Evolutionary conservation across 2,113 vertebrate genomes (phyloP).

Genomic region (Eulemur macaco): DNA sequence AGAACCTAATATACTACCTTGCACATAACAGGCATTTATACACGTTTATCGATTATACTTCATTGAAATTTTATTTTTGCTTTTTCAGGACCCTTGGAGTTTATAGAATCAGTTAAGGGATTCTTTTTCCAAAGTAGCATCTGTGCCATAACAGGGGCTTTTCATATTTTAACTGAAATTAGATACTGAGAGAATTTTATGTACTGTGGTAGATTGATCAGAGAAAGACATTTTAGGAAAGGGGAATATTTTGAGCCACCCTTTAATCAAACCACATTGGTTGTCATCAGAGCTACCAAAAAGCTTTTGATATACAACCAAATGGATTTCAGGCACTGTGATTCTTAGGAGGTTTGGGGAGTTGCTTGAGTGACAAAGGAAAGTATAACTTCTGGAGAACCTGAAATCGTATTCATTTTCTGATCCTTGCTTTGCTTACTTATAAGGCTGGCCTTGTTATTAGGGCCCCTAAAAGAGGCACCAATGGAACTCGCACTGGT

Average conservation of each 20-base stretch:
- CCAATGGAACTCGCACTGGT: not conserved
- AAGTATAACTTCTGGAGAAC: not conserved
- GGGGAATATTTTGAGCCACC: not conserved
- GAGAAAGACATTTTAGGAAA: not conserved
- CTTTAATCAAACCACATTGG: not conserved
- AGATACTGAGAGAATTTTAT: not conserved
- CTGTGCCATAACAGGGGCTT: not conserved
- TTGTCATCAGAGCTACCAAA: not conserved
- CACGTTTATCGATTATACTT: not conserved
- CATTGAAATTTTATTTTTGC: not conserved
- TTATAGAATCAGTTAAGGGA: not conserved
- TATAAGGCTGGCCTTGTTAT: not conserved
- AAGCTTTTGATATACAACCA: not conserved
- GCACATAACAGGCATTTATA: not conserved
- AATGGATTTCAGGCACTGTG: not conserved
- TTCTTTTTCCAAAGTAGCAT: not conserved
- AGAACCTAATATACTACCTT: not conserved
- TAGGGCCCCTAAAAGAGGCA: not conserved
- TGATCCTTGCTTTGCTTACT: not conserved
- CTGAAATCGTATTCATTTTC: not conserved
- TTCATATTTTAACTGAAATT: not conserved
- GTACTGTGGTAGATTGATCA: not conserved
- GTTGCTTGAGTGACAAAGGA: not conserved
- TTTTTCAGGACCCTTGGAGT: not conserved
- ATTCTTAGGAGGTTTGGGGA: not conserved